These are phyloP conservation scores for Oreochromis niloticus DNA, from an alignment of 2,113 vertebrate genomes.

Conservation along the genomic window DNA sequence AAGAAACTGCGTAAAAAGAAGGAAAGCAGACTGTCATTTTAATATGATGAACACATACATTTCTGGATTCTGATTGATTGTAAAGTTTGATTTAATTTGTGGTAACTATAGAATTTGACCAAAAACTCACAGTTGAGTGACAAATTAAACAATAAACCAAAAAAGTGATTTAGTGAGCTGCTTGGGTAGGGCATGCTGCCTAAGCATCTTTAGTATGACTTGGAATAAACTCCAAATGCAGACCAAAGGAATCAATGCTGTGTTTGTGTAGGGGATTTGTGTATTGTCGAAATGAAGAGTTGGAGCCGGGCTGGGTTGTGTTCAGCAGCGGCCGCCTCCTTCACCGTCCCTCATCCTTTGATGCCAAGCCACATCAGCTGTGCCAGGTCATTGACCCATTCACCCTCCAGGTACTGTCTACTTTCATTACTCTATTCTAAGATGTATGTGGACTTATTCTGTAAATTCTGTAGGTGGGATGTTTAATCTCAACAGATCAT, in stretches of 20 bases:
- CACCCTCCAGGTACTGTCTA: constrained; percentile 85
- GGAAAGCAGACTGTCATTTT: background rate
- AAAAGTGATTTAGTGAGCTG: background rate
- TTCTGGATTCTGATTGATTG: background rate
- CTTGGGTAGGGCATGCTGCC: background rate
- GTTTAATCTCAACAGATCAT: background rate
- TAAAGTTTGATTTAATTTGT: background rate
- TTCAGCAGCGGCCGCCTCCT: constrained; percentile 83
- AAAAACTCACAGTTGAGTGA: background rate
- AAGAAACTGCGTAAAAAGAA: background rate
- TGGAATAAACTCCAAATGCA: background rate
- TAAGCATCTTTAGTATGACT: background rate
- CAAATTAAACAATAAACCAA: background rate
- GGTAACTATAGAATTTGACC: background rate
- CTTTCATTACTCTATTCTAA: background rate
- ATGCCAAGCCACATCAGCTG: constrained; percentile 94
- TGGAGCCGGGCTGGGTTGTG: constrained; percentile 93
- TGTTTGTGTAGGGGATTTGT: constrained; percentile 85
- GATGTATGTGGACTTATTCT: background rate
- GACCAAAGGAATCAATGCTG: background rate
- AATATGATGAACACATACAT: background rate
- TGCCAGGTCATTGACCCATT: constrained; percentile 95
- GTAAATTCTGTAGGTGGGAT: background rate
- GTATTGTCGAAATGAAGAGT: constrained; percentile 93
- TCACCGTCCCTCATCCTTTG: constrained; percentile 91